phyloP scores from a whole-genome alignment of 2,797 vertebrate genomes.

The Sorex maritimensis region DNA sequence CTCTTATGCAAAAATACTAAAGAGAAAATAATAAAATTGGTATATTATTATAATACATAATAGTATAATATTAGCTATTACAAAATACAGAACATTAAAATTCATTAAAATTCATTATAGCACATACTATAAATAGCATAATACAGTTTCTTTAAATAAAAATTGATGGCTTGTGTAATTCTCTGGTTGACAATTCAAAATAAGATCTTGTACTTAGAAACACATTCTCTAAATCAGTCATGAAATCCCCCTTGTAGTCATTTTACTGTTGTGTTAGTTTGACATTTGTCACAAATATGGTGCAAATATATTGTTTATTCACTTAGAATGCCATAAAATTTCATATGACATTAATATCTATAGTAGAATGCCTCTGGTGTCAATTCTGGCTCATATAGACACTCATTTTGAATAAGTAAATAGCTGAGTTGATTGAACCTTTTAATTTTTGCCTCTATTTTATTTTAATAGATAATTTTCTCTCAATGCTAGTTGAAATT shows the following conservation, averaged over 20 bases:
- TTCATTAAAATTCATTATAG: conserved; percentile 43
- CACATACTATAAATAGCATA: conserved; percentile 24
- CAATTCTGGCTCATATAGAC: conserved; percentile 87
- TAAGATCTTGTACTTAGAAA: conserved; percentile 63
- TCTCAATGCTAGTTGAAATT: conserved; percentile 79
- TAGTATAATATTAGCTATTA: not conserved
- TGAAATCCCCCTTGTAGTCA: conserved; percentile 57
- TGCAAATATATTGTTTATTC: conserved; percentile 82
- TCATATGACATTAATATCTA: conserved; percentile 79
- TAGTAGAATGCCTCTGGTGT: conserved; percentile 81
- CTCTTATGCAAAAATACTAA: conserved; percentile 57
- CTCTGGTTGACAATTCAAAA: conserved; percentile 66
- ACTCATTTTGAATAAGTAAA: conserved; percentile 88
- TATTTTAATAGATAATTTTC: conserved; percentile 89
- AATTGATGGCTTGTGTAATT: conserved; percentile 41
- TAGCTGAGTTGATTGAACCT: conserved; percentile 78
- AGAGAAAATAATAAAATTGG: conserved; percentile 46
- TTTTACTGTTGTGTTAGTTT: conserved; percentile 78
- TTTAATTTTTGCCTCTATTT: conserved; percentile 85
- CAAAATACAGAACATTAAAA: not conserved
- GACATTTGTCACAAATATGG: conserved; percentile 79
- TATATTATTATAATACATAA: not conserved
- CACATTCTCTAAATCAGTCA: conserved; percentile 54
- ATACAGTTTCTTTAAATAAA: conserved; percentile 58
- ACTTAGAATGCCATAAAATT: conserved; percentile 80